Evolutionary conservation across 2,113 vertebrate genomes (phyloP), one percentile per base, ranked within the genome.

Genomic region (Oxyura jamaicensis): DNA sequence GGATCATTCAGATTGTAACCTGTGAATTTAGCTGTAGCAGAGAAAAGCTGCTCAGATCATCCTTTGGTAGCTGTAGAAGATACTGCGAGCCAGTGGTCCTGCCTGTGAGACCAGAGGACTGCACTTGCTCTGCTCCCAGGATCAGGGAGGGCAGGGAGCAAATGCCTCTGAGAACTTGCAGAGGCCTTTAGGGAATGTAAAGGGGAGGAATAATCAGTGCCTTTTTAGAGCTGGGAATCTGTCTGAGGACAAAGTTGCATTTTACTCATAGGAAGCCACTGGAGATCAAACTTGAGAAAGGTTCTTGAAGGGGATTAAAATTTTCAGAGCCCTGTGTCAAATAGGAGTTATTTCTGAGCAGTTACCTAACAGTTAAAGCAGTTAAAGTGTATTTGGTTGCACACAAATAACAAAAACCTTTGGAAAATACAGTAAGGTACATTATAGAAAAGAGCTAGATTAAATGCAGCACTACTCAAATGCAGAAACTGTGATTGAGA

Each of bases 61-160:
- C 10, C 18, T 46, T n/a, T 76, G 8, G 28, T n/a, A 72, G 28
- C 41, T 75, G 29, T 28, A 36, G n/a, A 26, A 33, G 23, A n/a
- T 19, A 36, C 29, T 28, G 63, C 31, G 6, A 83, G 10, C 5
- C 23, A 60, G 31, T 11, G 48, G 6, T 75, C 26, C 31, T 59
- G n/a, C 29, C 28, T 89, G 21, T 33, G 62, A 50, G 15, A 80
- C 1, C 18, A 5, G 19, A 52, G 48, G 13, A 25, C 13, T 60
- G 2, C 17, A 10, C 13, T 41, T 0, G 0, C 23, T 79, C 21
- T 8, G 2, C 9, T 56, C 10, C 11, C 15, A 7, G 7, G 28
- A 35, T 83, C 35, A 35, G 29, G 46, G 8, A 19, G 31, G 16
- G 5, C 58, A 90, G 55, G 22, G 5, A 12, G 69, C 8, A 44